phyloP scores from a whole-genome alignment of 2,113 vertebrate genomes.

The Martes martes region DNA sequence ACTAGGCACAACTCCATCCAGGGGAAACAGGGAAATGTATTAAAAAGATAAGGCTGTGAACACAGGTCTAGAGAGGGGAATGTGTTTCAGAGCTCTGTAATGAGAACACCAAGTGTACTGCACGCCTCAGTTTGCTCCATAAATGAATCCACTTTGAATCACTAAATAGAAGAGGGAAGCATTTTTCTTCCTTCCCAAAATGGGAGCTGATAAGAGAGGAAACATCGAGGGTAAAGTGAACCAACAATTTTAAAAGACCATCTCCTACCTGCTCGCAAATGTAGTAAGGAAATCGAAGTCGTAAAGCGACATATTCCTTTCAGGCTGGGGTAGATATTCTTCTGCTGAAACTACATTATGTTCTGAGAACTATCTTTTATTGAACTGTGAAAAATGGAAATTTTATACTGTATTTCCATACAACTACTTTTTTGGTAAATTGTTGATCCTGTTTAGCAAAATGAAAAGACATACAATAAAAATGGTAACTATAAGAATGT shows the following conservation, averaged over 20 bases:
- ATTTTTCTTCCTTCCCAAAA: slow-evolving; percentile 74
- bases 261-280: slow-evolving; percentile 85
- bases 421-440: slow-evolving; percentile 30
- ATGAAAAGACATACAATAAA: slow-evolving; percentile 46
- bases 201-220: slow-evolving; percentile 82
- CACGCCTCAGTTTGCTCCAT: slow-evolving; percentile 83
- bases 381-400: slow-evolving; percentile 39
- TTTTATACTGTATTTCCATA: slow-evolving; percentile 47
- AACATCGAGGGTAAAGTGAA: slow-evolving; percentile 82
- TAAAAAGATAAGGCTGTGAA: slow-evolving; percentile 86
- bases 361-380: slow-evolving; percentile 47
- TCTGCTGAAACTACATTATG: slow-evolving; percentile 78
- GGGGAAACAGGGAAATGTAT: slow-evolving; percentile 86
- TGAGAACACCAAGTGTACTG: slow-evolving; percentile 83
- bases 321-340: slow-evolving; percentile 76
- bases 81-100: slow-evolving; percentile 84
- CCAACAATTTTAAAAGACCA: slow-evolving; percentile 83
- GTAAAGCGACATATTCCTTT: slow-evolving; percentile 79
- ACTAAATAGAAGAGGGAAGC: slow-evolving; percentile 83
- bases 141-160: slow-evolving; percentile 84
- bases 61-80: slow-evolving; percentile 83
- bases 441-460: slow-evolving; percentile 64
- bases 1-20: slow-evolving; percentile 78
- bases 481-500: background rate
- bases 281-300: slow-evolving; percentile 79